Base-by-base conservation (phyloP, 2,888 invertebrate genomes). In the Notodonta dromedarius region DNA sequence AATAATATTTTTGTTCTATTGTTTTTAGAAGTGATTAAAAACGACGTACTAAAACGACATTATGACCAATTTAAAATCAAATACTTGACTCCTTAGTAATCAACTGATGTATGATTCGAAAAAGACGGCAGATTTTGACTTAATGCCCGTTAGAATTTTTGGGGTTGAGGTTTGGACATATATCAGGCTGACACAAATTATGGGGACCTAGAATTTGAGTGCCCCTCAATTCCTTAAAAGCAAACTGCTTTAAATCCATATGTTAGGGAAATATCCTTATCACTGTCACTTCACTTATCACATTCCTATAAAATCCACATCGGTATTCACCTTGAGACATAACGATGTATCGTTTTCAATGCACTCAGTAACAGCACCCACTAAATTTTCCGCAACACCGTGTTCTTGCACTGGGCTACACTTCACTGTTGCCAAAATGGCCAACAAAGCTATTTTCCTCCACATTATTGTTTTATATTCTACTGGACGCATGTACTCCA, bases 311-410 rank as follows among this genome's bases (percentile, higher is more conserved):
- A 62, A 55, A 40, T 55, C 14, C 40, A 40, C 11, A 40, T 40
- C 13, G 35, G 53, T 82, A 86, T 83, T 91, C 92, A 95, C 95
- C 94, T 96, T 96, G 61, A 95, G 84, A 82, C 96, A 96, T 80
- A 95, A 83, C 35, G 94, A 87, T 39, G 95, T 90, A 78, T 95
- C 94, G 76, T 89, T 94, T 66, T 94, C 93, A 56, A 95, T 93
- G 76, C 96, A 96, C 77, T 94, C 94, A n/a, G 89, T 85, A 12
- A 93, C 86, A 11, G 87, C 91, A 81, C 89, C 89, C 62, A 93
- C 88, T 57, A 93, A 76, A 61, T 92, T 93, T 77, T 93, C 93
- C 57, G 90, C 88, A 35, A 91, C 73, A 44, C 91, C 89, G 71
- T 84, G 82, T 65, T 92, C 91, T 64, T 88, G 85, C 63, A 93